phyloP scores from a whole-genome alignment of 2,797 vertebrate genomes.

The Mallotus villosus region DNA sequence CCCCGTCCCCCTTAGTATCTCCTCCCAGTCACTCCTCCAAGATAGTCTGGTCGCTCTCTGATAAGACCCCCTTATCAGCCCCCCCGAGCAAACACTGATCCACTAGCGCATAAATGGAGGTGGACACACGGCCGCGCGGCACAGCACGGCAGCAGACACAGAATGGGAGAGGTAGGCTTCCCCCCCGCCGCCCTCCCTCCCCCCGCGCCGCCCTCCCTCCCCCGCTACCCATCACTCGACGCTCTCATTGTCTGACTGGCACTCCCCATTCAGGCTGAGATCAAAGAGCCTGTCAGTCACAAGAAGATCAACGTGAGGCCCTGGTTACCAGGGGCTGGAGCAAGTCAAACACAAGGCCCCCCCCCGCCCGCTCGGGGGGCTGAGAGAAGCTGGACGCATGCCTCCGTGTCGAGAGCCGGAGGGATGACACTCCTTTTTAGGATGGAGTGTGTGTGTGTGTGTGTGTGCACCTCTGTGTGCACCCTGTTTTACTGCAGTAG shows the following conservation, averaged over 20 bases:
- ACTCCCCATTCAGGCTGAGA: constrained; percentile 6
- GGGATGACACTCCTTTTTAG: background rate
- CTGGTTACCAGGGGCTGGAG: background rate
- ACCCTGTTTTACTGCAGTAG: constrained; percentile 15
- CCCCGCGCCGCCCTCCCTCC: no score
- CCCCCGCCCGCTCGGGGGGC: no score
- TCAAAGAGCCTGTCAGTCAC: constrained; percentile 4
- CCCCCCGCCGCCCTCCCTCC: no score
- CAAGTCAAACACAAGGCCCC: background rate
- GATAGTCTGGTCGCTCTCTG: constrained; percentile 11
- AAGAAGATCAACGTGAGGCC: background rate
- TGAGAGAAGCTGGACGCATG: background rate
- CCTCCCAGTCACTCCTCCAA: background rate
- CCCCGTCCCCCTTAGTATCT: background rate
- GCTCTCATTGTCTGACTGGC: background rate
- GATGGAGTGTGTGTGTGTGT: constrained; percentile 7
- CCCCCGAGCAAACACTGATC: background rate
- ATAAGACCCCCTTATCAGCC: constrained; percentile 33
- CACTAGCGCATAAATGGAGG: background rate
- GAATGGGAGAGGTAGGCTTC: background rate
- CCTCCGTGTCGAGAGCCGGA: background rate
- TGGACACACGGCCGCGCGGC: background rate
- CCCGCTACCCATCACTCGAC: background rate
- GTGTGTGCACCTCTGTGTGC: background rate
- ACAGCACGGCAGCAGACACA: background rate